Conservation (phyloP, 2,113 vertebrate species). For the Cyphomyrus plagiostoma region DNA sequence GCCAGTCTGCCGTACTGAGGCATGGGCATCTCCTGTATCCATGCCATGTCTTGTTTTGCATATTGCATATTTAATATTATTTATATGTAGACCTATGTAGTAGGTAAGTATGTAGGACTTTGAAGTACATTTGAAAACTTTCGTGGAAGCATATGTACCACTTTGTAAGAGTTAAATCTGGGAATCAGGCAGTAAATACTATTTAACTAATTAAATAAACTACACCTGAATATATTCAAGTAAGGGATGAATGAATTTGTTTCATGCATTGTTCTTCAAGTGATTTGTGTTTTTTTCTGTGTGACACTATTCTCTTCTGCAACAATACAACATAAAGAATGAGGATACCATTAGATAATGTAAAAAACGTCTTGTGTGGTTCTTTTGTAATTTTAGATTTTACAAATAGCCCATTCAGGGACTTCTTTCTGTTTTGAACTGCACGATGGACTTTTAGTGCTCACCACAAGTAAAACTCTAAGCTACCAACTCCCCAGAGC, state of each 20-base stretch:
- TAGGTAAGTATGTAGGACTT: background rate
- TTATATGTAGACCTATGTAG: background rate
- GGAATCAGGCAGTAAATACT: background rate
- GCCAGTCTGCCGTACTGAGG: background rate
- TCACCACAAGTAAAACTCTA: background rate
- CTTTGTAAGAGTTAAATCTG: background rate
- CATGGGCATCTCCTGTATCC: background rate
- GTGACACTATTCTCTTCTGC: background rate
- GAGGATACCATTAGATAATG: background rate
- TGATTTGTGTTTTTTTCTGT: background rate
- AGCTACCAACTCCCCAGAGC: background rate
- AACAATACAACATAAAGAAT: background rate
- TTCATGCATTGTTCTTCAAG: background rate
- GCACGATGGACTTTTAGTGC: background rate
- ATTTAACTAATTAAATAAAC: background rate
- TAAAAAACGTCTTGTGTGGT: background rate
- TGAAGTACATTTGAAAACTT: background rate
- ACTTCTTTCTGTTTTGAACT: background rate
- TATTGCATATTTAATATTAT: background rate
- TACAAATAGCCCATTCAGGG: background rate
- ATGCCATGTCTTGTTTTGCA: background rate
- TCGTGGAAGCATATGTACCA: background rate
- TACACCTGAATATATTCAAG: background rate
- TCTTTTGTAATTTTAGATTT: background rate
- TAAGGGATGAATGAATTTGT: background rate